Evolutionary conservation across 2,113 vertebrate species (phyloP), one percentile per base, ranked within the genome.

Genomic region (Eidolon helvum): DNA sequence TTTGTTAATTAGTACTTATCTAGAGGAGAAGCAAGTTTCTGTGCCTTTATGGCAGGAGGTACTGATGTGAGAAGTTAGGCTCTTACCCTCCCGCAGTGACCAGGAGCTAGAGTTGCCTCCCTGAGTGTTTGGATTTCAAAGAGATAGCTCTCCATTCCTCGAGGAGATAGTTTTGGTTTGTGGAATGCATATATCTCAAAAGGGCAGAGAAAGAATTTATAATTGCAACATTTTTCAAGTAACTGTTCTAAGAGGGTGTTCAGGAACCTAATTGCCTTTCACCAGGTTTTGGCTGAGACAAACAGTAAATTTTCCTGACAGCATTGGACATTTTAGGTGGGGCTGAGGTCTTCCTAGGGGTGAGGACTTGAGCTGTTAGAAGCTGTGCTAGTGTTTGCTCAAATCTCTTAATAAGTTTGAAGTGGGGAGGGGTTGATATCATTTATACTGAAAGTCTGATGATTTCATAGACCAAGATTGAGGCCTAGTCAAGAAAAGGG

Each of bases 11-110:
- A 33, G 43, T 87, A 50, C 35, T 80, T n/a, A 85, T 69, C 59
- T 89, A 28, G 43, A 97, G 16, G 21, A 89, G 59, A 96, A 84
- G 85, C 14, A 53, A 45, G 69, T 50, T 48, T 95, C 53, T 80
- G 2, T 50, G 55, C 45, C 50, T 92, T 89, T 82, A 59, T 38
- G 26, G 69, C 50, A 38, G 72, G 43, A 95, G 40, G 4, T 26
- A 80, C 15, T 4, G 10, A 50, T 59, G 5, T n/a, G 80, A 75
- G 1, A 57, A 55, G 7, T 61, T 55, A 66, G 24, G 26, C 15
- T 19, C 11, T 61, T 79, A 40, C 50, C 24, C 19, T 61, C 33
- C 28, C 59, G 43, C 2, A 14, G n/a, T 16, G 2, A 43, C 9
- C 74, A 8, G 24, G 24, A 66, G 26, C 48, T 26, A 28, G 30